Evolutionary conservation across 2,888 invertebrate genomes (phyloP).

Genomic region (Phania funesta): DNA sequence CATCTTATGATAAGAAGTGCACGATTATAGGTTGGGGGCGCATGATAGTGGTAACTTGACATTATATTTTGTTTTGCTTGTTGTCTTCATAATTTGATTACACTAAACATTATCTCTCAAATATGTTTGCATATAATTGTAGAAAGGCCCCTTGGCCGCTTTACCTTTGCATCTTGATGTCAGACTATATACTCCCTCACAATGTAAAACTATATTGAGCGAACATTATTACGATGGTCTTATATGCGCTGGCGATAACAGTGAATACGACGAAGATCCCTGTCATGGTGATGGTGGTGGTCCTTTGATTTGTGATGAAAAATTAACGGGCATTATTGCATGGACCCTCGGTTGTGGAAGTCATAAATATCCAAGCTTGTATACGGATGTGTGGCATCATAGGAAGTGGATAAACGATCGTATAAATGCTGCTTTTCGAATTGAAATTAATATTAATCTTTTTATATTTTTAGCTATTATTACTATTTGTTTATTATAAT

Average conservation of each 20-base stretch:
- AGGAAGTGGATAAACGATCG: slow-evolving; percentile 43
- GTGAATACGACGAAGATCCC: slow-evolving; percentile 50
- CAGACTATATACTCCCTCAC: not conserved
- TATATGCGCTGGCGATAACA: slow-evolving; percentile 57
- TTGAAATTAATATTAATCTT: not conserved
- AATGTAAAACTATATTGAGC: slow-evolving; percentile 36
- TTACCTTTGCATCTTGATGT: slow-evolving; percentile 28
- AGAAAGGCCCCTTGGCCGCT: slow-evolving; percentile 68
- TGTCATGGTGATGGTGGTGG: slow-evolving; percentile 71
- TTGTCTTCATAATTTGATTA: not conserved
- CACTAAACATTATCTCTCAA: not conserved
- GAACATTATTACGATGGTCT: slow-evolving; percentile 43
- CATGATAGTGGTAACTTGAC: slow-evolving; percentile 61
- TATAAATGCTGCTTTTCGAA: slow-evolving; percentile 9
- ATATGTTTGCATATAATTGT: not conserved
- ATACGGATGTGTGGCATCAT: slow-evolving; percentile 65
- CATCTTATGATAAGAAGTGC: slow-evolving; percentile 56
- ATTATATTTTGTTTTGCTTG: not conserved
- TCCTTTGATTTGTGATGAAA: slow-evolving; percentile 68
- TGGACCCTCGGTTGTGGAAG: slow-evolving; percentile 68
- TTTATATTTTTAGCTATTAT: not conserved
- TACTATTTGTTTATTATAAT: too few relatives aligned
- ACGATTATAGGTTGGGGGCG: slow-evolving; percentile 70
- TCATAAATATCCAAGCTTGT: slow-evolving; percentile 61
- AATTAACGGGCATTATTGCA: slow-evolving; percentile 69